Base-by-base conservation (phyloP, 2,888 invertebrate genomes). In the Notodonta ziczac region DNA sequence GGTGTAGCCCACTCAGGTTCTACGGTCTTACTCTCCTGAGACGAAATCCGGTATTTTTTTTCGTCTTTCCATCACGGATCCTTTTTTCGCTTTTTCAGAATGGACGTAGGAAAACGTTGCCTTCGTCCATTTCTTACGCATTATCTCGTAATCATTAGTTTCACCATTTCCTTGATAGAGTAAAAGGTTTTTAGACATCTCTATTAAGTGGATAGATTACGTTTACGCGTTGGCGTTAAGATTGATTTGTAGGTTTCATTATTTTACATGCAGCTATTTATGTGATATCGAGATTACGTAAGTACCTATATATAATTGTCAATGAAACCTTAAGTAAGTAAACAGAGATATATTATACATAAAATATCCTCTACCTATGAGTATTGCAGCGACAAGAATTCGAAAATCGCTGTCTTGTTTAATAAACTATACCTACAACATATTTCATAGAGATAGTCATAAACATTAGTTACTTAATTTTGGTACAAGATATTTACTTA, bases 1-100 rank as follows among this genome's bases (percentile, higher is more conserved):
- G 72, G 56, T 48, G 44, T 57, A 58, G 61, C 69, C 69, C 70
- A 78, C 84, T 86, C 88, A 89, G 90, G 89, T 88, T 91, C 89
- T 90, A 88, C 89, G 92, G 90, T 88, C 90, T 90, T 88, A 89
- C 87, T 94, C 93, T 93, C 93, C 83, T 85, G 92, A 93, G 93
- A 91, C 92, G 86, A 90, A 91, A 91, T 92, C 90, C 84, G 85
- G 87, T 89, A 84, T 91, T 91, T 90, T 89, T 93, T 91, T 91
- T 89, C n/a, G 85, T 87, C 84, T 88, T 88, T 89, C 88, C 87
- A 88, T 89, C 88, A 88, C 85, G 84, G 82, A 88, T 85, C 86
- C 86, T 88, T 91, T 91, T 91, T 90, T 89, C 89, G 86, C 88
- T 91, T 89, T 92, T 91, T 90, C 91, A 83, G 86, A 88, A 88